Conservation (phyloP, 1,140 invertebrate genomes). For the Drosophila prosaltans region DNA sequence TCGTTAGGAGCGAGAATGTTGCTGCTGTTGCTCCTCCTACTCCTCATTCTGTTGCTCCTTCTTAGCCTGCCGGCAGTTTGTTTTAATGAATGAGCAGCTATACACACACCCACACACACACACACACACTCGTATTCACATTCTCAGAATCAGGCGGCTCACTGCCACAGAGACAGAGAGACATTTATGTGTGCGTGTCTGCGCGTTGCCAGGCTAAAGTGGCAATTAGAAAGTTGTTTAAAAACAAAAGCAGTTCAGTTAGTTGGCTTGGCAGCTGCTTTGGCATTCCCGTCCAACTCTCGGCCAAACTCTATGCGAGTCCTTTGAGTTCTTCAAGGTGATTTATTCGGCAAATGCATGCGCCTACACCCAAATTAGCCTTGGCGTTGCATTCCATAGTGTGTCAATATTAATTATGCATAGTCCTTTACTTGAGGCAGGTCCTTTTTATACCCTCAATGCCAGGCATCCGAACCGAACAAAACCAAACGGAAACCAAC, state of each 20-base stretch:
- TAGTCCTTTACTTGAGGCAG: constrained; percentile 11
- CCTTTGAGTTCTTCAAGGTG: constrained; percentile 61
- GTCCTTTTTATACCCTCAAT: constrained; percentile 17
- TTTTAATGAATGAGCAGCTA: constrained; percentile 75
- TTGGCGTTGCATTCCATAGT: constrained; percentile 67
- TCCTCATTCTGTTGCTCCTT: constrained; percentile 28
- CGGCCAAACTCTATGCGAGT: constrained; percentile 20
- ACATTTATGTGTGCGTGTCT: constrained; percentile 18
- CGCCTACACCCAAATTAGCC: constrained; percentile 70
- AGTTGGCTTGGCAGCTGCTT: constrained; percentile 32
- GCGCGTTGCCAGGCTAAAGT: constrained; percentile 58
- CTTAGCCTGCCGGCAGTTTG: constrained; percentile 70
- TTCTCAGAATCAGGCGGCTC: constrained; percentile 5
- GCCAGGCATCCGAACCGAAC: background rate
- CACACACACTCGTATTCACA: background rate
- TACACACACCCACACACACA: constrained; percentile 31
- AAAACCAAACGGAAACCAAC: constrained; percentile 2
- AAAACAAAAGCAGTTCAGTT: constrained; percentile 66
- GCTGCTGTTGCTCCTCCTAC: constrained; percentile 39
- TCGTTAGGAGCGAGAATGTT: constrained; percentile 51
- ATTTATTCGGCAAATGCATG: constrained; percentile 68
- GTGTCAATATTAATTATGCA: constrained; percentile 79
- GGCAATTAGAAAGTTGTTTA: constrained; percentile 79
- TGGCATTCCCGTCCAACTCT: background rate
- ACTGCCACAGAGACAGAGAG: constrained; percentile 7